phyloP scores from a whole-genome alignment of 1,140 invertebrate genomes.

The Megalopta genalis region DNA sequence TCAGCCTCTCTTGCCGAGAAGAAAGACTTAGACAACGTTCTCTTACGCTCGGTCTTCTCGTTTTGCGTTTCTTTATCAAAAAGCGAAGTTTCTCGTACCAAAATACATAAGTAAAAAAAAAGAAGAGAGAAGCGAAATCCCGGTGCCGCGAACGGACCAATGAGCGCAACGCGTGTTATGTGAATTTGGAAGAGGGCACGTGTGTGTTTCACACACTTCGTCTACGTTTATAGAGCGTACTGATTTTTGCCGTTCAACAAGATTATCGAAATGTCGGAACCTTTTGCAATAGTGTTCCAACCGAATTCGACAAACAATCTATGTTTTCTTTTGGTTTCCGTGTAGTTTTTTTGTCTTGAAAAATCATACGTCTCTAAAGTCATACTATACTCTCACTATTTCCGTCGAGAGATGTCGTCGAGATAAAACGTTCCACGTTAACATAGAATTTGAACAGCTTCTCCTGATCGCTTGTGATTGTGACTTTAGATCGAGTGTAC shows the following conservation, averaged over 20 bases:
- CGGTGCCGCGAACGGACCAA: slow-evolving; percentile 12
- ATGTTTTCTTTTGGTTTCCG: not conserved
- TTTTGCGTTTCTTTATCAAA: slow-evolving; percentile 27
- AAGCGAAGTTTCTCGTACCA: slow-evolving; percentile 9
- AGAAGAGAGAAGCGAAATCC: slow-evolving; percentile 3
- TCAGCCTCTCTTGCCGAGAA: not conserved
- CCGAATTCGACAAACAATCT: slow-evolving; percentile 36
- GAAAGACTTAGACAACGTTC: not conserved
- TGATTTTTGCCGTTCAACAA: slow-evolving; percentile 75
- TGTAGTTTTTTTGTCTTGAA: slow-evolving; percentile 13
- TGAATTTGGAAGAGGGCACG: slow-evolving; percentile 69
- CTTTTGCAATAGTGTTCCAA: slow-evolving; percentile 56
- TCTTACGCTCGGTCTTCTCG: not conserved
- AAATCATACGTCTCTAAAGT: slow-evolving; percentile 49
- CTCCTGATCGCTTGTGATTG: slow-evolving; percentile 8
- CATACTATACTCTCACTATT: not conserved
- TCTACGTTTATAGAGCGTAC: slow-evolving; percentile 67
- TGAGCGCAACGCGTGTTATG: slow-evolving; percentile 60
- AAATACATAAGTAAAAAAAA: slow-evolving; percentile 18
- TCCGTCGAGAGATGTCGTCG: slow-evolving; percentile 28
- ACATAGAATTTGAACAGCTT: slow-evolving; percentile 8
- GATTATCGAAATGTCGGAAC: slow-evolving; percentile 56
- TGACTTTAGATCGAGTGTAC: slow-evolving; percentile 28
- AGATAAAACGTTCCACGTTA: slow-evolving; percentile 28
- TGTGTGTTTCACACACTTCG: slow-evolving; percentile 65